Base-by-base conservation (phyloP, 1,140 invertebrate species). In the Trachymyrmex cornetzi region DNA sequence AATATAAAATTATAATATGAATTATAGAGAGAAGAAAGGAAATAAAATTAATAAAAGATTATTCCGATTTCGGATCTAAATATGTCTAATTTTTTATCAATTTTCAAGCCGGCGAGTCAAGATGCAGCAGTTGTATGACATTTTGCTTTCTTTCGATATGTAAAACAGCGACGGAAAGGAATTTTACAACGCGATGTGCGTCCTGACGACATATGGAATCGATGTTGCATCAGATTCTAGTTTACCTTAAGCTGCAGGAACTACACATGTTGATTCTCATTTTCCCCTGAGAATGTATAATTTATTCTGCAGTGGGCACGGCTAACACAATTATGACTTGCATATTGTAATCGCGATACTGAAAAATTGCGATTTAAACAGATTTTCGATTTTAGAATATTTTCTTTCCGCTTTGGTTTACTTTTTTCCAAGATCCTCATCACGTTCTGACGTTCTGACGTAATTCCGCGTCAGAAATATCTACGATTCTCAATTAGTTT, bases 161-260 rank as follows among this genome's bases (percentile, higher is more conserved):
- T 61, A 63, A 69, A 16, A 11, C 30, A 38, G 7, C 27, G n/a
- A 44, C 22, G 2, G 64, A 22, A 27, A 50, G 7, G 55, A 84
- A 74, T 84, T 74, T 75, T 72, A 11, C 14, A 11, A 71, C 44
- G 55, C 34, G 86, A 84, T 53, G 30, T 55, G 50, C 59, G 50
- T 82, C 55, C 86, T 94, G 93, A 94, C 85, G 93, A 92, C 72
- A 94, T 19, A 50, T 24, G 16, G 53, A 75, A 84, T 59, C 75
- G 77, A 88, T 92, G 77, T 94, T 94, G 93, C 94, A 88, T 94
- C 94, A 94, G 94, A 94, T 93, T 94, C 94, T 94, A 92, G 93
- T 94, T 94, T 93, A 90, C 90, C 93, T 92, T 91, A 94, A 89
- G 27, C 87, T 91, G 87, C 84, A 91, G 27, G 12, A 85, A 75